Evolutionary conservation across 2,888 invertebrate species (phyloP), one percentile per base, ranked within the genome.

Genomic region (Rhodophaea formosa): DNA sequence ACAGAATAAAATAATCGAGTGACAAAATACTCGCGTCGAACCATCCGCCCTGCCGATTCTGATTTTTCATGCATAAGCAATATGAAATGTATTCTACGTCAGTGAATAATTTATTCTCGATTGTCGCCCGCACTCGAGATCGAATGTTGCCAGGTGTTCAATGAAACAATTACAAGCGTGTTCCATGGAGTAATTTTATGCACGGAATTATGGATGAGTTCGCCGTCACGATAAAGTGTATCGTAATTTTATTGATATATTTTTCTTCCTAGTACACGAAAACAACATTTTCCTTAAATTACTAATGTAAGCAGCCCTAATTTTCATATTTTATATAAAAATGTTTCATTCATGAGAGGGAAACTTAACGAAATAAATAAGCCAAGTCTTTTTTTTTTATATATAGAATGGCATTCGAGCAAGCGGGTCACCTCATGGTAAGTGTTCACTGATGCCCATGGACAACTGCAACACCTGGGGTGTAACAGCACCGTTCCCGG

Each of bases 41-140:
- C n/a, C 72, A 66, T 68, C 63, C 73, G 66, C 62, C 64, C 59
- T 62, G 57, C 59, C 60, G 71, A 71, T 71, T 74, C 78, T 75
- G 79, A 81, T 81, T 80, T 82, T 80, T 75, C 82, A 84, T 85
- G 82, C 79, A 82, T 83, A 82, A 80, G 80, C 80, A 80, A 85
- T 83, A 82, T 83, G 80, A 79, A 80, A 80, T 79, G 76, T 79
- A 81, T 77, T 81, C 71, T 75, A 74, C 74, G 74, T 69, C 73
- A 71, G 73, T 86, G 83, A 88, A 88, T 88, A 83, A 87, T 86
- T 88, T 87, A 86, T 80, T 74, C 72, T 66, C 75, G 72, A 82
- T 80, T 82, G 81, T 80, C 80, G 75, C 77, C 75, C 71, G 68
- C 69, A 66, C 66, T 70, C 69, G 65, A 66, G 64, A 70, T 68